phyloP scores from a whole-genome alignment of 2,888 invertebrate species.

The Rotaria socialis region DNA sequence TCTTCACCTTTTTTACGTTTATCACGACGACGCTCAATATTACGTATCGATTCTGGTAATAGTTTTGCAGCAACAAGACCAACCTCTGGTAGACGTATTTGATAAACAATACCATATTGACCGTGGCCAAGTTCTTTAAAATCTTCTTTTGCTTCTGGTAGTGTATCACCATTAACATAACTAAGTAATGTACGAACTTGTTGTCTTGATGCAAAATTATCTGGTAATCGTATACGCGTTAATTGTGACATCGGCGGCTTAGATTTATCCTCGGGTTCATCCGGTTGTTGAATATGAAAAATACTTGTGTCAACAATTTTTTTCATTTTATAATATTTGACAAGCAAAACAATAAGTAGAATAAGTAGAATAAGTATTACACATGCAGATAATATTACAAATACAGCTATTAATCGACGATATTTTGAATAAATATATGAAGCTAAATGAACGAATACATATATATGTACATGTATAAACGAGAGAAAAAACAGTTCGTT shows the following conservation, averaged over 20 bases:
- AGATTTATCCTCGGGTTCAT: not conserved
- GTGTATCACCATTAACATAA: not conserved
- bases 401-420: not conserved
- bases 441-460: not conserved
- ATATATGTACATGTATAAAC: too few species aligned
- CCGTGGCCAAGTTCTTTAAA: conserved; percentile 10
- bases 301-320: not conserved
- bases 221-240: not conserved
- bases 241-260: not conserved
- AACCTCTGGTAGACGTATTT: conserved; percentile 21
- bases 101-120: not conserved
- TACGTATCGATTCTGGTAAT: not conserved
- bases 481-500: too few species aligned
- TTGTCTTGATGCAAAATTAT: conserved; percentile 6
- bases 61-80: conserved; percentile 24
- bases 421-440: not conserved
- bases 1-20: conserved; percentile 1
- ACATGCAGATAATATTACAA: not conserved
- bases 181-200: conserved; percentile 9
- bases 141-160: not conserved
- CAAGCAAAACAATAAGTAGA: not conserved
- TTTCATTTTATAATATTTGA: conserved; percentile 12
- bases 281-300: not conserved
- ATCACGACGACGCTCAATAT: not conserved
- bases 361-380: not conserved